A percentile compares a stretch with the other conserved stretches of the same genome.
phyloP scores from a whole-genome alignment of 2,888 invertebrate genomes.

The Herminia tarsipennalis region DNA sequence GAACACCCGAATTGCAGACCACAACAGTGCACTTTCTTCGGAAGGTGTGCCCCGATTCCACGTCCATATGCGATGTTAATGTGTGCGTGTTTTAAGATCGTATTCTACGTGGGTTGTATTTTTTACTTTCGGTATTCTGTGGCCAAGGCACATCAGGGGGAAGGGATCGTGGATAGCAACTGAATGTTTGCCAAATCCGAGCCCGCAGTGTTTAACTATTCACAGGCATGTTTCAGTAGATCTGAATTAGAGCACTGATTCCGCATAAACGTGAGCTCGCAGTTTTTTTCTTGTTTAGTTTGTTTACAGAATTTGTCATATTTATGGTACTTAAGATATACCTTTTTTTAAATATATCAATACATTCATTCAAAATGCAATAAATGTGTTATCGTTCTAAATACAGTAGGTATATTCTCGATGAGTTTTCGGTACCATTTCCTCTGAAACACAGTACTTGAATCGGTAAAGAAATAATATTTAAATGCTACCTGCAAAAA shows the following conservation, averaged over 20 bases:
- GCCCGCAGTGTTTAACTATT: conserved; percentile 56
- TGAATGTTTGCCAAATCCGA: conserved; percentile 58
- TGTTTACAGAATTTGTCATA: no score
- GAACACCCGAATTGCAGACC: no score
- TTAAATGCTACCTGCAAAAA: conserved; percentile 8
- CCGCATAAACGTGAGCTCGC: conserved; percentile 42
- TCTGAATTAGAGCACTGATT: conserved; percentile 52
- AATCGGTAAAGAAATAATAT: background rate
- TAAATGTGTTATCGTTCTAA: background rate
- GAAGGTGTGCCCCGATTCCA: no score
- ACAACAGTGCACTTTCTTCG: no score
- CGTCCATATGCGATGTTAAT: no score
- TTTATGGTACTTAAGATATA: no score
- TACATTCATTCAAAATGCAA: no score
- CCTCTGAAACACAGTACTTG: background rate
- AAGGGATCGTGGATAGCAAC: conserved; percentile 28
- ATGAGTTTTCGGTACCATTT: background rate
- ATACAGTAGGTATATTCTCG: background rate
- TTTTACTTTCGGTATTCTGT: no score
- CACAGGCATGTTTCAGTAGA: conserved; percentile 54
- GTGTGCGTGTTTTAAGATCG: no score
- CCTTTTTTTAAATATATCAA: no score
- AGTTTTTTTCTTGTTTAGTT: conserved; percentile 8
- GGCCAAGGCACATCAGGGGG: conserved; percentile 17
- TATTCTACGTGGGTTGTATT: no score